These are phyloP conservation scores for Pseudobourletiella spinata DNA, from an alignment of 1,140 invertebrate species.

Conservation along the genomic window DNA sequence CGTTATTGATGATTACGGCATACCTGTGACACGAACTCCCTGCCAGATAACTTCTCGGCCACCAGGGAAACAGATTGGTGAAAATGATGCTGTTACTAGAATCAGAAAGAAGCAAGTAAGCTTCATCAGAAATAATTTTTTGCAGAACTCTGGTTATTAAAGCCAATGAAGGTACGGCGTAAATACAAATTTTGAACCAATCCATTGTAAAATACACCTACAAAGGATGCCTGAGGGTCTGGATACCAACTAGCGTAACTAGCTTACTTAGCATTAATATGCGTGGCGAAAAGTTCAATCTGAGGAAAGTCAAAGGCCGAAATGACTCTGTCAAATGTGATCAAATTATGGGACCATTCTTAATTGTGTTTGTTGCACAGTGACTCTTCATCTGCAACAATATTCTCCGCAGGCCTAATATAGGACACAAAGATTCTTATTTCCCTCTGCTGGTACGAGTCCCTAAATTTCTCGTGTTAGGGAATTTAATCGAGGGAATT, in stretches of 20 bases:
- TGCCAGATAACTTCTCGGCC: not conserved
- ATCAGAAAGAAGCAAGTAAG: not conserved
- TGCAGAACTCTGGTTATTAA: constrained; percentile 3
- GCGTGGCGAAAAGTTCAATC: not conserved
- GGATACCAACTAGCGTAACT: constrained; percentile 6
- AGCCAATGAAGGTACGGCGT: constrained; percentile 18
- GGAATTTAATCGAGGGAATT: not conserved
- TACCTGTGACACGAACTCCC: not conserved
- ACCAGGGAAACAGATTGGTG: not conserved
- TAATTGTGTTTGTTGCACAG: not conserved
- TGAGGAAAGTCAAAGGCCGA: not conserved
- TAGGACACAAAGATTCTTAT: constrained; percentile 4
- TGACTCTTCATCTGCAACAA: not conserved
- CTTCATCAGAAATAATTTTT: not conserved
- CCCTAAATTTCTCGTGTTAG: not conserved
- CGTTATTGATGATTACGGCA: not conserved
- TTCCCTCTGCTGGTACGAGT: not conserved
- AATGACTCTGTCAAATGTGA: not conserved
- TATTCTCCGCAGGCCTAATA: constrained; percentile 2
- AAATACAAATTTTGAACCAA: not conserved
- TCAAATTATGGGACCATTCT: not conserved
- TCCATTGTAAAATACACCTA: constrained; percentile 1
- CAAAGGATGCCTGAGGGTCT: constrained; percentile 2
- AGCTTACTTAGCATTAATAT: not conserved
- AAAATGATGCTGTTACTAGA: not conserved